Base-by-base conservation (phyloP, 2,113 vertebrate species). In the Rhinolophus sinicus region DNA sequence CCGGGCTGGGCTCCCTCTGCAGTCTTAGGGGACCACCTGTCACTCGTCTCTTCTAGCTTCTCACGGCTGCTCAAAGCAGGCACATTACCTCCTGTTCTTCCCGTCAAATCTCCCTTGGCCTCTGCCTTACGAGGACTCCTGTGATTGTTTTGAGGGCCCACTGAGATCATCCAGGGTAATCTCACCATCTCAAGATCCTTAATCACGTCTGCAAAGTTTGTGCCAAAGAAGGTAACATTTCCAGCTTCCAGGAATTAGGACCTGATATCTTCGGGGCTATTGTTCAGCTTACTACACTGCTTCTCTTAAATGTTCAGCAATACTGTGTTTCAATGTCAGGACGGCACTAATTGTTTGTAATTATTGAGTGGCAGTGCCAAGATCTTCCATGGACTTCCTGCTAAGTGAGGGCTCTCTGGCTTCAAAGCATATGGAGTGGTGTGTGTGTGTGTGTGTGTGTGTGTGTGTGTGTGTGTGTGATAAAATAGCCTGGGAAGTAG, bases 1-100 rank as follows among this genome's bases (percentile, higher is more conserved):
- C 18, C 40, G 93, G 33, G 28, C 85, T 0, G 0, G 1, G 1
- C 0, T 18, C 13, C 28, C 0, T 18, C 13, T 24, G 2, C 73
- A 77, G 88, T 47, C 24, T 6, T 0, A 5, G 69, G 38, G 30
- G 33, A 38, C 24, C 9, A 12, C 8, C 30, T 26, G 26, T 77
- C 21, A 38, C 75, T 30, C 10, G 12, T 3, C 24, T 47, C 28
- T 52, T 65, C 18, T 1, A 58, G 33, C 24, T 70, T 75, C 44
- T 6, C 6, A 21, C 58, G 70, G 60, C 28, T 40, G 60, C 35
- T 47, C 54, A 38, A 33, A 22, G 47, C 78, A 82, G 80, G 35
- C 26, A 64, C 21, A 0, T 14, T 2, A 8, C 60, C 65, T 50
- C 35, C 26, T 60, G 11, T 30, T 30, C 33, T 56, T 6, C 50